phyloP scores from a whole-genome alignment of 2,113 vertebrate genomes.

The Mus musculus region DNA sequence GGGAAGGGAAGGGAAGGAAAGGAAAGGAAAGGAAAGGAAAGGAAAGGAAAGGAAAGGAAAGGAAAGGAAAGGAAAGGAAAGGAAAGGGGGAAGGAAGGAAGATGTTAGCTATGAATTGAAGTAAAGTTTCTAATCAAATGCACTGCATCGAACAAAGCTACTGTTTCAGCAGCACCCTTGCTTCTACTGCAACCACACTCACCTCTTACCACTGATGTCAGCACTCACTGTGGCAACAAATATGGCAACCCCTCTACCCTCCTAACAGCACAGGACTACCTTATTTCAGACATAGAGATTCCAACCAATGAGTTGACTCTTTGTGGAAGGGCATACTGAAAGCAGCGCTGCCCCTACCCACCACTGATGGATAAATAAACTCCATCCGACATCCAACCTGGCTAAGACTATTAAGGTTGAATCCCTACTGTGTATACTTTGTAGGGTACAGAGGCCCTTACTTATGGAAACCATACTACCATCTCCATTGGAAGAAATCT shows the following conservation, averaged over 20 bases:
- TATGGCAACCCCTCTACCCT: no score
- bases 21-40: neutral
- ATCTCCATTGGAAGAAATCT: neutral
- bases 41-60: neutral
- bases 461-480: neutral
- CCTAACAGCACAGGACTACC: neutral
- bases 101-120: neutral
- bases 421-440: neutral
- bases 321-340: fast-evolving
- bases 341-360: neutral
- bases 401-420: neutral
- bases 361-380: neutral
- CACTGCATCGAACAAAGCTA: neutral
- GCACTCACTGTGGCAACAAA: neutral
- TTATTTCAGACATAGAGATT: neutral
- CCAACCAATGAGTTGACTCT: neutral
- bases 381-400: neutral
- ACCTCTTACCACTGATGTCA: neutral
- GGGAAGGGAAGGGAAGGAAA: fast-evolving
- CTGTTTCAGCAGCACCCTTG: neutral
- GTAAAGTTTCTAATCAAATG: neutral
- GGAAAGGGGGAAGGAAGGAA: neutral
- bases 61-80: neutral
- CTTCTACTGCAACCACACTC: neutral
- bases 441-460: neutral